These are phyloP conservation scores for Dasyurus viverrinus DNA, from an alignment of 2,113 vertebrate genomes.

Conservation along the genomic window DNA sequence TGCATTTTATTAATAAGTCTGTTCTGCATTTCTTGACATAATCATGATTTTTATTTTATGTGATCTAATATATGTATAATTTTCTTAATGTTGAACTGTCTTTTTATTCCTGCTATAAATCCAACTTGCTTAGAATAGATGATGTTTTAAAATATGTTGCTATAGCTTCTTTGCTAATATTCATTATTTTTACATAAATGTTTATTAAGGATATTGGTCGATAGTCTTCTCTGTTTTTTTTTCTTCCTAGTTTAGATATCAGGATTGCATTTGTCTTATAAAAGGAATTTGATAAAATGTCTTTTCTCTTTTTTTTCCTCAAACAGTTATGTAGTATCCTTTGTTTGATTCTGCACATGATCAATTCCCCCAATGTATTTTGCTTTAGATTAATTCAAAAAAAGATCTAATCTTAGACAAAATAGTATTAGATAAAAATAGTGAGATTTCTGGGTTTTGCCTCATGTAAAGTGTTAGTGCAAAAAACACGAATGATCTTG, in stretches of 20 bases:
- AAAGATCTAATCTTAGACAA: not conserved
- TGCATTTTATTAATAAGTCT: not conserved
- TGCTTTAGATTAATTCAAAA: not conserved
- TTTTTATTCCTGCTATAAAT: not conserved
- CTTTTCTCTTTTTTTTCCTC: not conserved
- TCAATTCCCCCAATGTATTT: not conserved
- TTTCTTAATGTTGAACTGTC: not conserved
- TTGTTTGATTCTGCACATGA: not conserved
- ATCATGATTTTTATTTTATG: not conserved
- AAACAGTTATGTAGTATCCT: not conserved
- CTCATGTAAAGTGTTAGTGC: not conserved
- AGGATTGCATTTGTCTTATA: not conserved
- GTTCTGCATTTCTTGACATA: not conserved
- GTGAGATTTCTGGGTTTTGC: not conserved
- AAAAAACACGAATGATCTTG: not conserved
- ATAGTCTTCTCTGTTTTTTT: not conserved
- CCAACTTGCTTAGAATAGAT: not conserved
- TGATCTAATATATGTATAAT: not conserved
- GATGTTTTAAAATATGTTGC: not conserved
- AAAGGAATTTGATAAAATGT: not conserved
- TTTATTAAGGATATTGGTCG: not conserved
- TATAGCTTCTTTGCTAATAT: not conserved
- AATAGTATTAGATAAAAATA: not conserved
- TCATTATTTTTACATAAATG: not conserved
- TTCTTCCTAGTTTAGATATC: not conserved